Base-by-base conservation (phyloP, 1,140 invertebrate species). In the Drosophila melanica region DNA sequence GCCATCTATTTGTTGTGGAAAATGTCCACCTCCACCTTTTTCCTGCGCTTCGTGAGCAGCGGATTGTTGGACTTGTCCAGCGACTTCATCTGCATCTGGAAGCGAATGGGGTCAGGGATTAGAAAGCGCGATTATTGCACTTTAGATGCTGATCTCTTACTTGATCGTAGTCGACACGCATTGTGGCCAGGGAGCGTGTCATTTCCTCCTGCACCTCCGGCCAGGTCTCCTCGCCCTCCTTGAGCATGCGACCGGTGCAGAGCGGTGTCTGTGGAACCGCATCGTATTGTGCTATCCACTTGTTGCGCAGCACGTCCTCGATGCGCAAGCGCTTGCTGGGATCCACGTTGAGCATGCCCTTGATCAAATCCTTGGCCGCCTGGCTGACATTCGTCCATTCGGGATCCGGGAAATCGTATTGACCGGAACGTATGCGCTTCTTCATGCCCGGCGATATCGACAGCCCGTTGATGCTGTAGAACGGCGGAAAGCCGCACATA, bases 401-500 rank as follows among this genome's bases (percentile, higher is more conserved):
- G 0, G 98, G 97, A 78, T 96, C 95, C 0, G 98, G 98, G 92
- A 99, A 99, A 82, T 98, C 97, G 92, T 99, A 99, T 91, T 99
- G 97, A 5, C 98, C 98, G 50, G 97, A 95, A 67, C 97, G 94
- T 84, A 99, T 99, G 58, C 98, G 94, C 92, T 97, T 98, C 92
- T 99, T 99, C 99, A 99, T 99, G n/a, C 99, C 98, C 0, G 99
- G 98, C 30, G 98, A 99, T 81, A 99, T 99, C 7, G 98, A 97
- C 33, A 98, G 93, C 0, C 98, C 98, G 90, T 99, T 97, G 92
- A 98, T 98, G 91, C 98, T 98, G 92, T 99, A 99, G 93, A 99
- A 99, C 18, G 98, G 98, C 23, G 98, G 98, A 92, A 98, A 99
- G 5, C 98, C 98, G 93, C 98, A 99, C 51, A 99, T 94, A 76